Percentiles rank a stretch among this genome's conserved stretches.
phyloP scores from a whole-genome alignment of 2,888 invertebrate genomes.

The Tortricodes alternella region DNA sequence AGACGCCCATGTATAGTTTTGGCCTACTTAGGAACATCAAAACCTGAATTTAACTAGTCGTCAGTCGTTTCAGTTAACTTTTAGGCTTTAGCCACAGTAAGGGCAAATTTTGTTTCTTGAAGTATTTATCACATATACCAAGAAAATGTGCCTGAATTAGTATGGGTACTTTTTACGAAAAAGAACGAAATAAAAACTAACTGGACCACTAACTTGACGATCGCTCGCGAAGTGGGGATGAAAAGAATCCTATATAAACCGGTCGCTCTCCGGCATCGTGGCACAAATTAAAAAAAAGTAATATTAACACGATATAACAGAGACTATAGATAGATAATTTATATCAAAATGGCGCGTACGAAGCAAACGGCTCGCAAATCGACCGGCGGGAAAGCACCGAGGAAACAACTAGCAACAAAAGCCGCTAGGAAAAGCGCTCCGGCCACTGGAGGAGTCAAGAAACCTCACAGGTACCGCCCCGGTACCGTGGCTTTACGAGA shows the following conservation, averaged over 20 bases:
- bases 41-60: too few relatives aligned
- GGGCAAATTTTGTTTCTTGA: too few relatives aligned
- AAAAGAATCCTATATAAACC: constrained; percentile 5
- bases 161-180: too few relatives aligned
- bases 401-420: constrained; percentile 87
- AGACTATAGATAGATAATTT: constrained; percentile 16
- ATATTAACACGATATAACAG: neutral
- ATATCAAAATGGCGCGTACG: constrained; percentile 85
- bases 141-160: too few relatives aligned
- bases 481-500: constrained; percentile 88
- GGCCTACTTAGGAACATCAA: too few relatives aligned
- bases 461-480: constrained; percentile 87
- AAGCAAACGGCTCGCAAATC: constrained; percentile 90
- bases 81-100: too few relatives aligned
- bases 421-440: constrained; percentile 88
- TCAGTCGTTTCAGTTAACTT: too few relatives aligned
- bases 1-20: too few relatives aligned
- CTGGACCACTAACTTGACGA: neutral
- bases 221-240: neutral
- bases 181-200: constrained; percentile 3
- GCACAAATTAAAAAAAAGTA: constrained; percentile 15
- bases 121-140: too few relatives aligned
- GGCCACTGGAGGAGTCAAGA: constrained; percentile 88
- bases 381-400: constrained; percentile 88
- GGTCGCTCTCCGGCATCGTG: neutral